Evolutionary conservation across 30 jellyfish, hydroid and myxozoan genomes (phyloP).

Genomic region (Aurelia coerulea): DNA sequence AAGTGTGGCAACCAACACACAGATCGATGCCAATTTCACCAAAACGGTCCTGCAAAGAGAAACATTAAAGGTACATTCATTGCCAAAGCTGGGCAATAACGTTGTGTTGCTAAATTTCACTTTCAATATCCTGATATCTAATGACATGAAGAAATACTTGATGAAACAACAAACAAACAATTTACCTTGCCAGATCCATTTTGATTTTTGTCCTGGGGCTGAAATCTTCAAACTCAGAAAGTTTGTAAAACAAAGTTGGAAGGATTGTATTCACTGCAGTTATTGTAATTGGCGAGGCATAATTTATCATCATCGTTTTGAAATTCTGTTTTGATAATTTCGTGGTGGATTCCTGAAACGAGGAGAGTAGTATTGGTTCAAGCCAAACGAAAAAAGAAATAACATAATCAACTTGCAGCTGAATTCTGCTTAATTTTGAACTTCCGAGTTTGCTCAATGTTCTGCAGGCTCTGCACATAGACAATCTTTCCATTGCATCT

Average conservation of each 20-base stretch:
- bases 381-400: background rate
- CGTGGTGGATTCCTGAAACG: slow-evolving; percentile 34
- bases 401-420: too few species aligned
- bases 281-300: slow-evolving; percentile 66
- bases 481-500: too few species aligned
- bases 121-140: too few species aligned
- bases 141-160: too few species aligned
- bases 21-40: slow-evolving; percentile 65
- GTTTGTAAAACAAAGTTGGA: slow-evolving; percentile 59
- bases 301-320: slow-evolving; percentile 33
- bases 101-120: too few species aligned
- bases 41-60: slow-evolving; percentile 50
- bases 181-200: slow-evolving; percentile 57
- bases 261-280: slow-evolving; percentile 58
- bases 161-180: background rate
- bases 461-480: too few species aligned
- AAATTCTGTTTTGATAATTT: slow-evolving; percentile 14
- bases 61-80: too few species aligned
- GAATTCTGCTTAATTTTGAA: too few species aligned
- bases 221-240: slow-evolving; percentile 58
- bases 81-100: too few species aligned
- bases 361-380: background rate
- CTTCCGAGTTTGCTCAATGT: too few species aligned
- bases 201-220: slow-evolving; percentile 55
- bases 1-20: slow-evolving; percentile 55